Percentiles rank a stretch among this genome's conserved stretches.
phyloP scores from a whole-genome alignment of 2,113 vertebrate species.

The Hippocampus barbouri region DNA sequence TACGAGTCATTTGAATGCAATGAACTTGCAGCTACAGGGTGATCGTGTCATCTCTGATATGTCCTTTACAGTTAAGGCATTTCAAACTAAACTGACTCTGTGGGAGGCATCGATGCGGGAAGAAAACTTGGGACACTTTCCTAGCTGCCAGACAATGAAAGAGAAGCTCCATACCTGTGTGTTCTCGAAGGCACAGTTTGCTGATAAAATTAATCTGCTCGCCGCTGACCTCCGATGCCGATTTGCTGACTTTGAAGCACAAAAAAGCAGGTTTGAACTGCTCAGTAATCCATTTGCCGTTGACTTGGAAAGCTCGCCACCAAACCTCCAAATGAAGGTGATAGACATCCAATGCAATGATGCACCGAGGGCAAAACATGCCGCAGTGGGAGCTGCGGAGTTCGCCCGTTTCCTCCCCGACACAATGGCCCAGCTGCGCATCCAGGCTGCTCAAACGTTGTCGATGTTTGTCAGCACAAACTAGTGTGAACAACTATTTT shows the following conservation, averaged over 20 bases:
- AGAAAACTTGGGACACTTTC: constrained; percentile 20
- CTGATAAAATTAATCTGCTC: constrained; percentile 24
- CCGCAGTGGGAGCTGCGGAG: constrained; percentile 14
- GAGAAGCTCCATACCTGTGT: constrained; percentile 6
- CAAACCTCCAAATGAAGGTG: constrained; percentile 35
- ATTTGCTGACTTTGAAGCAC: not conserved
- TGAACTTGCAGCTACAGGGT: no score
- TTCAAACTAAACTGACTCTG: constrained; percentile 16
- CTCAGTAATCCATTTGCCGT: constrained; percentile 19
- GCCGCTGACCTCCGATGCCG: not conserved
- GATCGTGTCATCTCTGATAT: no score
- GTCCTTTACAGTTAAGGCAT: no score
- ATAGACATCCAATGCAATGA: constrained; percentile 33
- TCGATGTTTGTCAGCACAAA: no score
- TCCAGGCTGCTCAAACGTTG: no score
- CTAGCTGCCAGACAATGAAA: constrained; percentile 13
- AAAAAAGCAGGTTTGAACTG: constrained; percentile 16
- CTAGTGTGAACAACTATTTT: no score
- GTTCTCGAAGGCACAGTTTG: constrained; percentile 24
- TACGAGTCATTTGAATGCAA: no score
- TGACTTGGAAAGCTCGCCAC: constrained; percentile 30
- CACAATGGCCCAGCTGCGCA: no score
- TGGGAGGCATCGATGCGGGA: constrained; percentile 21
- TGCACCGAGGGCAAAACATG: constrained; percentile 15
- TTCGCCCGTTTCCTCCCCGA: constrained; percentile 17